These are phyloP conservation scores for Corydoras sp. DNA, from an alignment of 2,113 vertebrate genomes.

Conservation along the genomic window DNA sequence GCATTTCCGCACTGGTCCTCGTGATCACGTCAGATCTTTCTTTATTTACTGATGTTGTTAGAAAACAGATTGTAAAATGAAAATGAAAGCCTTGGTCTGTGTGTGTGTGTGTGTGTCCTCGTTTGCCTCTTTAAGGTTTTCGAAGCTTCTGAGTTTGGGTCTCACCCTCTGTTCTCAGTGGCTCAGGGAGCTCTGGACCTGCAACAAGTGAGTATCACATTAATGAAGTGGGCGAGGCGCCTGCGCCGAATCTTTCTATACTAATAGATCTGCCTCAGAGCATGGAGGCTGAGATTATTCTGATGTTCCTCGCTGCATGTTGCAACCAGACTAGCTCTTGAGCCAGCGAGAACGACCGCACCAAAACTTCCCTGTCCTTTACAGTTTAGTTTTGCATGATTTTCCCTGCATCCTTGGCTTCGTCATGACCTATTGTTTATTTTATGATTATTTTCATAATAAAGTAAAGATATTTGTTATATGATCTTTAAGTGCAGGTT, in stretches of 20 bases:
- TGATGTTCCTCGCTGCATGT: slow-evolving; percentile 35
- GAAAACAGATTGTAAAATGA: not conserved
- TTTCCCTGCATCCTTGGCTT: not conserved
- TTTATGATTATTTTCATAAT: not conserved
- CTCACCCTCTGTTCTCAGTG: slow-evolving; percentile 68
- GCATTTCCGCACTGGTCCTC: no score
- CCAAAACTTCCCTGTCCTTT: slow-evolving; percentile 10
- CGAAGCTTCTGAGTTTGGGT: slow-evolving; percentile 67
- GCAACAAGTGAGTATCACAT: slow-evolving; percentile 64
- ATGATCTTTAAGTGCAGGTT: no score
- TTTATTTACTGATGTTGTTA: no score
- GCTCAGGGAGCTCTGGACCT: slow-evolving; percentile 67
- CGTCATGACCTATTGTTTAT: not conserved
- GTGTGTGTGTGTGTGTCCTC: slow-evolving; percentile 45
- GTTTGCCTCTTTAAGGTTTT: slow-evolving; percentile 59
- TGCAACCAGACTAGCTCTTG: slow-evolving; percentile 40
- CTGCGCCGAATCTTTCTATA: slow-evolving; percentile 13
- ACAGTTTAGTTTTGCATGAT: slow-evolving; percentile 14
- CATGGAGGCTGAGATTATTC: slow-evolving; percentile 22
- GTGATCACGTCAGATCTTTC: no score
- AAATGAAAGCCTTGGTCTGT: not conserved
- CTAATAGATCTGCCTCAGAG: slow-evolving; percentile 2
- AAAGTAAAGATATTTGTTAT: no score
- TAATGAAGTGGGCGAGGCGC: slow-evolving; percentile 1
- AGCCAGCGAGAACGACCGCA: slow-evolving; percentile 33